A percentile compares a stretch with the other conserved stretches of the same genome.
These are phyloP conservation scores for Lomographa bimaculata DNA, from an alignment of 2,888 invertebrate species.

Conservation along the genomic window DNA sequence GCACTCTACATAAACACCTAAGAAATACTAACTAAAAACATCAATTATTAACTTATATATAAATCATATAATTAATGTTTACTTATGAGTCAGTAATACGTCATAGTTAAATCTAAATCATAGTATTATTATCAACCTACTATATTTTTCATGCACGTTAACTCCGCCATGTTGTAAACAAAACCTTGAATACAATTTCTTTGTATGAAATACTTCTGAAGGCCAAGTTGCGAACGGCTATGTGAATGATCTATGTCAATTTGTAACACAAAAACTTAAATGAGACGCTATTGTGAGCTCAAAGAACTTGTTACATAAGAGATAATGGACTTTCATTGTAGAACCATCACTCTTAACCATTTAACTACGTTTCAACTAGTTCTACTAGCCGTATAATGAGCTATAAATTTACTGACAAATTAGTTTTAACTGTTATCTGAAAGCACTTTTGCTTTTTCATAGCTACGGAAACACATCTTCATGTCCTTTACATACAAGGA, in stretches of 20 bases:
- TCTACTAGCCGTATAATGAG: constrained; percentile 3
- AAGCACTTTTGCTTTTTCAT: too few relatives aligned
- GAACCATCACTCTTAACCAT: neutral
- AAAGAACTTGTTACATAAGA: constrained; percentile 20
- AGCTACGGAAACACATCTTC: too few relatives aligned
- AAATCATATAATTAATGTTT: too few relatives aligned
- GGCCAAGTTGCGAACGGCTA: constrained; percentile 19
- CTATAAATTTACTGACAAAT: too few relatives aligned
- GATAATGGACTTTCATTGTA: constrained; percentile 1
- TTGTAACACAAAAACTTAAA: constrained; percentile 14
- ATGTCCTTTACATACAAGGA: constrained; percentile 47
- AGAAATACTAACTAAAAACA: too few relatives aligned
- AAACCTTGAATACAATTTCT: constrained; percentile 23
- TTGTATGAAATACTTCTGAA: constrained; percentile 19
- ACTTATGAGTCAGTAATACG: too few relatives aligned
- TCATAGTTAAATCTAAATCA: too few relatives aligned
- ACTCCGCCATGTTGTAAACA: constrained; percentile 13
- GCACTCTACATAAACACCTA: too few relatives aligned
- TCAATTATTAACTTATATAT: too few relatives aligned
- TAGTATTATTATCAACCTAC: too few relatives aligned
- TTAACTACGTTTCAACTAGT: constrained; percentile 1
- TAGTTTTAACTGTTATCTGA: too few relatives aligned
- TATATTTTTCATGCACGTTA: constrained; percentile 13
- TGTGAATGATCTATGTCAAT: constrained; percentile 20
- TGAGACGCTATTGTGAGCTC: constrained; percentile 13